A percentile compares a stretch with the other conserved stretches of the same genome.
Conservation (phyloP, 2,797 vertebrate genomes). For the Anguilla megastoma region DNA sequence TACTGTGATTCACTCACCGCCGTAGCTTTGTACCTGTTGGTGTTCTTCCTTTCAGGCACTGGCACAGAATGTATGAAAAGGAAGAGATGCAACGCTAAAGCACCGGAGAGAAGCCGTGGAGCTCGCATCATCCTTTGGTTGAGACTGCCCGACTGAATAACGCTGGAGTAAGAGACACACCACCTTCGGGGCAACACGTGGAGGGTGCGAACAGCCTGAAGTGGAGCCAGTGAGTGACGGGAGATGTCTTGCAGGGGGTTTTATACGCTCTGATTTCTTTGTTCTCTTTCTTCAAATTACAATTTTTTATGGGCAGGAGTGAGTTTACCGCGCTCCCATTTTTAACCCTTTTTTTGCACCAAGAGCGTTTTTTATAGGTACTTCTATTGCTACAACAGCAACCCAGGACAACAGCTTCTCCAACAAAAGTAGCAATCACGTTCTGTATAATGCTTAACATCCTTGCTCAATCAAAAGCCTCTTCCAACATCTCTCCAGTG, state of each 20-base stretch:
- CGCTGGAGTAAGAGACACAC: conserved; percentile 37
- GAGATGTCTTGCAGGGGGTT: conserved; percentile 49
- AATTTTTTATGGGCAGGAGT: conserved; percentile 57
- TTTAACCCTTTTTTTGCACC: conserved; percentile 62
- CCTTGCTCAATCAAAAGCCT: neutral
- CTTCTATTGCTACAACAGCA: neutral
- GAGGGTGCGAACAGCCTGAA: conserved; percentile 44
- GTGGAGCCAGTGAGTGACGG: conserved; percentile 24
- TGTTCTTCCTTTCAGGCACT: conserved; percentile 41
- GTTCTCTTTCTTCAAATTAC: conserved; percentile 52
- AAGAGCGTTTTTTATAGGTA: neutral
- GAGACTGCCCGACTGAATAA: conserved; percentile 35
- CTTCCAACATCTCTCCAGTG: neutral
- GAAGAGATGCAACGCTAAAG: conserved; percentile 58
- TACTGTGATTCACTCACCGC: conserved; percentile 62
- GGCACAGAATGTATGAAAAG: conserved; percentile 53
- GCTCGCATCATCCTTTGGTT: conserved; percentile 59
- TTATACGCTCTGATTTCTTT: conserved; percentile 69
- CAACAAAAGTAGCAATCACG: neutral
- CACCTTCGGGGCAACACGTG: conserved; percentile 34
- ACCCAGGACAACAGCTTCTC: neutral
- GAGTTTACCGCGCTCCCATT: conserved; percentile 62
- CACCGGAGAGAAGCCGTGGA: conserved; percentile 54
- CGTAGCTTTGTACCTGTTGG: conserved; percentile 55
- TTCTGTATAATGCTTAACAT: neutral